Conservation (phyloP, 2,113 vertebrate species). For the Corythaixoides concolor region DNA sequence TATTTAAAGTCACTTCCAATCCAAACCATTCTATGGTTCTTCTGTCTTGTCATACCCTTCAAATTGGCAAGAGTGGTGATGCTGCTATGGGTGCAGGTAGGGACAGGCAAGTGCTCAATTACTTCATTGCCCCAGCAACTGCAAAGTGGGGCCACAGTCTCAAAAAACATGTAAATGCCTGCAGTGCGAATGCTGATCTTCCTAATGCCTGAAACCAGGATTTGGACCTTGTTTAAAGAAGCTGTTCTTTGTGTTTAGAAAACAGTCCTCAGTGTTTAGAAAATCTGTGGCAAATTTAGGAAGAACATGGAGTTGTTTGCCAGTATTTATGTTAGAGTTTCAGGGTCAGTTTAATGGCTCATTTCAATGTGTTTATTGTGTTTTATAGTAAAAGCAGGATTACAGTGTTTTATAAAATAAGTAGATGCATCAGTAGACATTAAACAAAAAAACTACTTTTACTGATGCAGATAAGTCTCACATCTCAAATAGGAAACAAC, state of each 20-base stretch:
- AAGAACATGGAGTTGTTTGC: not conserved
- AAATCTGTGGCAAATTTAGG: not conserved
- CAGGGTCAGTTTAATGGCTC: not conserved
- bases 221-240: not conserved
- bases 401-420: not conserved
- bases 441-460: not conserved
- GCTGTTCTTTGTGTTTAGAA: not conserved
- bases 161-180: not conserved
- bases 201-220: not conserved
- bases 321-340: not conserved
- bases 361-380: not conserved
- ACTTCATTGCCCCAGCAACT: not conserved
- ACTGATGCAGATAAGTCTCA: not conserved
- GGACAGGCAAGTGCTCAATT: not conserved
- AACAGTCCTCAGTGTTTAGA: not conserved
- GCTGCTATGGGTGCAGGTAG: accelerated
- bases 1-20: too few relatives aligned
- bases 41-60: not conserved
- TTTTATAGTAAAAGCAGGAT: not conserved
- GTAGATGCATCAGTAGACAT: not conserved
- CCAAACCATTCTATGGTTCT: not conserved
- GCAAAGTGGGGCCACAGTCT: not conserved
- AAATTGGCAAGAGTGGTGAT: accelerated
- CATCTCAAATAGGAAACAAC: not conserved
- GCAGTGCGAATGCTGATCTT: not conserved